Conservation (phyloP, 1,140 invertebrate genomes). For the Drosophila ananassae region DNA sequence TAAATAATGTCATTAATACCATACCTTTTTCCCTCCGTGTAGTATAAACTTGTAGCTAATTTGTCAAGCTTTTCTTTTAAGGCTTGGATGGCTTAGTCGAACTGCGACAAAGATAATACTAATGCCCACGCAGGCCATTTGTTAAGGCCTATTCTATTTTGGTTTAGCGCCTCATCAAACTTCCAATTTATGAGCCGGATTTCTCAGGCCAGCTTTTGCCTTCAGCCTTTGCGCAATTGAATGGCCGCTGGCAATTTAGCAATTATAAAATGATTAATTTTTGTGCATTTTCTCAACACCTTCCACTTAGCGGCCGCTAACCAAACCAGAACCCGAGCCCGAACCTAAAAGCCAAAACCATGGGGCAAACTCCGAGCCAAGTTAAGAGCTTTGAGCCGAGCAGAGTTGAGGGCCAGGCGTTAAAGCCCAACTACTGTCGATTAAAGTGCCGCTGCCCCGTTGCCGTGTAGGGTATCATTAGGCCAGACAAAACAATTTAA, state of each 20-base stretch:
- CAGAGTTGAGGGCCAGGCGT: conserved; percentile 53
- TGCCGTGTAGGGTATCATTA: conserved; percentile 75
- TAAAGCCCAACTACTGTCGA: conserved; percentile 77
- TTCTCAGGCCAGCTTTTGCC: conserved; percentile 22
- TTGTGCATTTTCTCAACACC: conserved; percentile 81
- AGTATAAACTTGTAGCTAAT: conserved; percentile 32
- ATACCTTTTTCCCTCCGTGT: conserved; percentile 3
- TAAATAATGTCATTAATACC: too few species aligned
- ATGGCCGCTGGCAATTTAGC: conserved; percentile 70
- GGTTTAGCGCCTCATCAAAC: conserved; percentile 59
- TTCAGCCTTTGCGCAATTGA: conserved; percentile 38
- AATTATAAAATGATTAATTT: conserved; percentile 82
- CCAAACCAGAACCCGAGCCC: conserved; percentile 22
- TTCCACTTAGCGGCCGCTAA: conserved; percentile 68
- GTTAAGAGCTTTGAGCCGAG: conserved; percentile 2
- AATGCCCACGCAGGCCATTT: conserved; percentile 42
- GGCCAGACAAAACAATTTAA: conserved; percentile 79
- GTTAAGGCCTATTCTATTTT: conserved; percentile 46
- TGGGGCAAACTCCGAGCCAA: neutral
- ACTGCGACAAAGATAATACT: conserved; percentile 7
- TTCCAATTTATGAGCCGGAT: conserved; percentile 45
- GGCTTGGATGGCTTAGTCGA: conserved; percentile 1
- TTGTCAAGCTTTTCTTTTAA: conserved; percentile 35
- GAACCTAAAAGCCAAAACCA: neutral
- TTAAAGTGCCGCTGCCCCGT: conserved; percentile 72